These are phyloP conservation scores for Cataglyphis rosenhaueri DNA, from an alignment of 2,888 invertebrate genomes.

Conservation along the genomic window DNA sequence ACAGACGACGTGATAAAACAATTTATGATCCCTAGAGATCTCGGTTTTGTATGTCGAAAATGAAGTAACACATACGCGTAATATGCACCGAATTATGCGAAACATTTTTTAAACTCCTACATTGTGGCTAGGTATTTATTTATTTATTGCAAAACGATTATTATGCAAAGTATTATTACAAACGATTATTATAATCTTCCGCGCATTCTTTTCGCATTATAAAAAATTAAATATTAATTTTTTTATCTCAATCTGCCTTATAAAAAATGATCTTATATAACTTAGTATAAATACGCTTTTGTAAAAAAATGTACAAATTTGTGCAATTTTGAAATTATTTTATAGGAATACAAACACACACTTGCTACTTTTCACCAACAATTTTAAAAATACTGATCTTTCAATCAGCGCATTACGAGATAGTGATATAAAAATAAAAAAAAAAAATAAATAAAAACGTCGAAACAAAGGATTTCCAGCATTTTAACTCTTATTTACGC, in stretches of 20 bases:
- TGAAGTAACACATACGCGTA: slow-evolving; percentile 52
- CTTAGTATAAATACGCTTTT: background rate
- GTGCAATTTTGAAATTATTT: background rate
- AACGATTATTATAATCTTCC: slow-evolving; percentile 26
- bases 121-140: slow-evolving; percentile 60
- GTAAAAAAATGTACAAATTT: slow-evolving; percentile 2
- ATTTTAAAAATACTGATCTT: background rate
- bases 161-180: background rate
- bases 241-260: slow-evolving; percentile 37
- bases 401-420: background rate
- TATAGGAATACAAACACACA: background rate
- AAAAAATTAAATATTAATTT: slow-evolving; percentile 61
- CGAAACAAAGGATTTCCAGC: background rate
- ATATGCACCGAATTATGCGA: slow-evolving; percentile 36
- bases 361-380: background rate
- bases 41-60: slow-evolving; percentile 86
- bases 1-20: slow-evolving; percentile 94
- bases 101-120: slow-evolving; percentile 15
- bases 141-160: slow-evolving; percentile 63
- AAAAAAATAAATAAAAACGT: background rate
- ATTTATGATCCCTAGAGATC: slow-evolving; percentile 94
- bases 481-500: background rate
- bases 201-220: slow-evolving; percentile 13
- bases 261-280: background rate
- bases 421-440: background rate